Conservation (phyloP, 2,113 vertebrate genomes). For the Clarias batrachus region DNA sequence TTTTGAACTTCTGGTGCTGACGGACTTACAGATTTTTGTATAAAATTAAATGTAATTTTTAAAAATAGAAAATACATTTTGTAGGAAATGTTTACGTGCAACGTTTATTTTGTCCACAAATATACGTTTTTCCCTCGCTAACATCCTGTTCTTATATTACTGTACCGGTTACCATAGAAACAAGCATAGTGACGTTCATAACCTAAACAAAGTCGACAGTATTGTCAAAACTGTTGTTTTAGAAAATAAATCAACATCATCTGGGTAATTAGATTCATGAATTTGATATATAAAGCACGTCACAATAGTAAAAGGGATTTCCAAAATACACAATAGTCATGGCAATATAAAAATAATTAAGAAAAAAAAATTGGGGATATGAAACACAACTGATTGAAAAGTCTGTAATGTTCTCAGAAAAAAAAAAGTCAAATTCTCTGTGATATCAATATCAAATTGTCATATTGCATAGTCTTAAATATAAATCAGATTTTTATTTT, state of each 20-base stretch:
- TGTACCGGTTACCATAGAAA: not conserved
- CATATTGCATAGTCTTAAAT: not conserved
- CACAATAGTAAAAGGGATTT: not conserved
- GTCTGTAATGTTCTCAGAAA: not conserved
- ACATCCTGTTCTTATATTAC: not conserved
- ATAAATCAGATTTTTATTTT: not conserved
- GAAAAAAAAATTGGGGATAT: not conserved
- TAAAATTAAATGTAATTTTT: too few relatives aligned
- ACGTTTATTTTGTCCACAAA: too few relatives aligned
- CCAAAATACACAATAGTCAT: not conserved
- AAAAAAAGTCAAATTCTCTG: not conserved
- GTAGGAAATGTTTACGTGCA: too few relatives aligned
- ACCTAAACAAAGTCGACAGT: too few relatives aligned
- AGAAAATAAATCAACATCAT: not conserved
- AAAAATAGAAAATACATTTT: too few relatives aligned
- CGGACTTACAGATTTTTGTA: too few relatives aligned
- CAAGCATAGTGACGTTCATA: not conserved
- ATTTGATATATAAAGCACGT: not conserved
- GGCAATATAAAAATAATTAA: not conserved
- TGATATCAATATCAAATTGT: not conserved
- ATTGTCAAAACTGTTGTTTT: not conserved
- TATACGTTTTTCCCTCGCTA: not conserved
- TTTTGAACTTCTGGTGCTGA: too few relatives aligned
- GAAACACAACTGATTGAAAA: not conserved
- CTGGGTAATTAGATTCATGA: not conserved